Evolutionary conservation across 2,888 invertebrate species (phyloP), one percentile per base, ranked within the genome.

Genomic region (Malthinus seriepunctatus): DNA sequence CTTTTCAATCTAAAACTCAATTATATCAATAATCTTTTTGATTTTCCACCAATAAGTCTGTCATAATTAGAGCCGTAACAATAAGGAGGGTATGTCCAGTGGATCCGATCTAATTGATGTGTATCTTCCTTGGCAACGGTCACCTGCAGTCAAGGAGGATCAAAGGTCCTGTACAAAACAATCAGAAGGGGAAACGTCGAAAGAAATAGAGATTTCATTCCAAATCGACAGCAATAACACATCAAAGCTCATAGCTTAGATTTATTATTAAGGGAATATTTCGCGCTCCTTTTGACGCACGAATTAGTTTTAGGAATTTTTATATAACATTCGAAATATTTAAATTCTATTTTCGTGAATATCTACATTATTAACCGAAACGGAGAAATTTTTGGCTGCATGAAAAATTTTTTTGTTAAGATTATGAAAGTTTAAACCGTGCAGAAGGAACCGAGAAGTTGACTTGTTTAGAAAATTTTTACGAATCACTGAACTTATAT

Each of bases 101-200:
- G 52, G 53, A 56, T 58, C 52, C 55, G 32, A 56, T 62, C 61
- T 65, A 65, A 65, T 65, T 65, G 65, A 65, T 62, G 56, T 51
- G 52, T 51, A 51, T 59, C 51, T 42, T 45, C 52, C 60, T 47
- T 52, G 52, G 64, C 63, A 63, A 64, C 66, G 64, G 64, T 66
- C 64, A 66, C 64, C 64, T 65, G 63, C 63, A 61, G 56, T 58
- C 58, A 55, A 59, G 62, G 62, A 59, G 62, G 62, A 63, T 62
- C 63, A 66, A 66, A 59, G 52, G 61, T 48, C 61, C 51, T 37
- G 51, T 51, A 57, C 60, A 60, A 62, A 56, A 58, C 63, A 60
- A 50, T 62, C 55, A 58, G 50, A 45, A 55, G 62, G 53, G 62
- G 57, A 46, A 59, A 62, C 54, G 51, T 48, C 55, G 55, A 53